phyloP scores from a whole-genome alignment of 2,797 vertebrate genomes.

The Hoplostethus atlanticus region DNA sequence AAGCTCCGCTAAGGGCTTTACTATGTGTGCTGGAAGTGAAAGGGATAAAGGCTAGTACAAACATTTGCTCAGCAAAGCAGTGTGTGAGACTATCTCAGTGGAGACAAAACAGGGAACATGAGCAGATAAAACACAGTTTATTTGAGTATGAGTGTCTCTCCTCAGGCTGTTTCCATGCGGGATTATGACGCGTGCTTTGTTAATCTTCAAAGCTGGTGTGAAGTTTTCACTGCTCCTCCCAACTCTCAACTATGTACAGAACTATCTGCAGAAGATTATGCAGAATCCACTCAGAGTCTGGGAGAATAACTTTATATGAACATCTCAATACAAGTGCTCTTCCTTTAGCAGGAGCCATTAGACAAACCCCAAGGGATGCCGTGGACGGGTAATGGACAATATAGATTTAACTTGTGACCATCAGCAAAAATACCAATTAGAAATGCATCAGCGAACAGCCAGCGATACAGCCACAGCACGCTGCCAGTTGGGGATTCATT shows the following conservation, averaged over 20 bases:
- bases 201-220: constrained; percentile 70
- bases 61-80: constrained; percentile 74
- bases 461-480: constrained; percentile 53
- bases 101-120: constrained; percentile 60
- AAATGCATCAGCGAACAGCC: constrained; percentile 77
- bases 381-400: constrained; percentile 79
- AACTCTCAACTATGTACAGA: constrained; percentile 25
- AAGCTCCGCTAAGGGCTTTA: constrained; percentile 53
- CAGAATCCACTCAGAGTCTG: constrained; percentile 43
- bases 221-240: constrained; percentile 59
- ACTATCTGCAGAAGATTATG: constrained; percentile 40
- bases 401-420: constrained; percentile 82
- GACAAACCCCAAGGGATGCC: constrained; percentile 63
- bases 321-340: constrained; percentile 67
- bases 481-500: constrained; percentile 63
- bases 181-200: constrained; percentile 66
- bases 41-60: constrained; percentile 66
- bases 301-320: constrained; percentile 60
- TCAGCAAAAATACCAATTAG: constrained; percentile 84
- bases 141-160: constrained; percentile 59
- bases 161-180: constrained; percentile 49
- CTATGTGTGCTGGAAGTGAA: constrained; percentile 59
- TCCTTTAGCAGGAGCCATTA: constrained; percentile 77
- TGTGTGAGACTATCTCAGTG: constrained; percentile 44
- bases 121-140: constrained; percentile 63